Conservation (phyloP, 1,140 invertebrate species). For the Popillia japonica region DNA sequence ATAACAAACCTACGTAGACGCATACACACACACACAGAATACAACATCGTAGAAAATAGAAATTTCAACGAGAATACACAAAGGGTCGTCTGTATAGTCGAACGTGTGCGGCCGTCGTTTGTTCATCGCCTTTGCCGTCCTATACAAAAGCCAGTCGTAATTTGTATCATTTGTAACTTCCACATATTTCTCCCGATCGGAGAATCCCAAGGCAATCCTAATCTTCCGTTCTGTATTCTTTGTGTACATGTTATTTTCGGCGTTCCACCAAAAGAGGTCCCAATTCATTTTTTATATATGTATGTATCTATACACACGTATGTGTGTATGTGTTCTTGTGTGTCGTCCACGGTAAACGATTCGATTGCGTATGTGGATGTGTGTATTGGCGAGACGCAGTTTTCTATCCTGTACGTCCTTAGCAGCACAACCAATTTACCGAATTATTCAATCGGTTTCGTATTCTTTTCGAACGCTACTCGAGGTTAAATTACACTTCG, state of each 20-base stretch:
- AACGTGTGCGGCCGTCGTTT: not conserved
- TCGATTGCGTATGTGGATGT: not conserved
- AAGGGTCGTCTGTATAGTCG: not conserved
- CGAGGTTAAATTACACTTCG: not conserved
- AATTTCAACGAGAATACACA: conserved; percentile 2
- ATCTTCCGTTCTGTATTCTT: conserved; percentile 13
- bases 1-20: too few species aligned
- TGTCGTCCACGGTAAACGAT: not conserved
- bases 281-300: not conserved
- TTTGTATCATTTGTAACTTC: not conserved
- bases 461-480: not conserved
- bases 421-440: not conserved
- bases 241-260: not conserved
- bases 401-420: not conserved
- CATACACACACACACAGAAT: too few species aligned
- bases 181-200: not conserved
- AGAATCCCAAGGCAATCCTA: conserved; percentile 5
- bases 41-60: conserved; percentile 8
- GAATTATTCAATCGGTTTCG: not conserved
- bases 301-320: too few species aligned
- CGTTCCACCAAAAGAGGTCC: not conserved
- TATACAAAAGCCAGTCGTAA: not conserved
- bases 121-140: not conserved
- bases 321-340: too few species aligned
- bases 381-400: not conserved